Percentiles rank a stretch among this genome's conserved stretches.
These are phyloP conservation scores for Nibea coibor DNA, from an alignment of 2,113 vertebrate genomes.

Conservation along the genomic window DNA sequence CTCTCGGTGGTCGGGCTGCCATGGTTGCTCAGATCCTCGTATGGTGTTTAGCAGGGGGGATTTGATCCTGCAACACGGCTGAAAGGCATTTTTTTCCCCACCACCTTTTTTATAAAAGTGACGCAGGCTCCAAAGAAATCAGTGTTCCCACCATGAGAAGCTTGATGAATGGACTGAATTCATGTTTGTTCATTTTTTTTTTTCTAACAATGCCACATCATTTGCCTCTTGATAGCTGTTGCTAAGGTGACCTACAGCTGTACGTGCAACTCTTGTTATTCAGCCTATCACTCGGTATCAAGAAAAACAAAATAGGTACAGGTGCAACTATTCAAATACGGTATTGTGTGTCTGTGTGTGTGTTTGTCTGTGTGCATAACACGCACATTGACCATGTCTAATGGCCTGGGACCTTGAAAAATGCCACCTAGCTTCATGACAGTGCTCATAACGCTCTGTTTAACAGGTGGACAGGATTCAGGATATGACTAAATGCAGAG, in stretches of 20 bases:
- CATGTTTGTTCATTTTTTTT: not conserved
- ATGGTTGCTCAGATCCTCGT: slow-evolving; percentile 18
- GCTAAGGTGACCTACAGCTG: slow-evolving; percentile 60
- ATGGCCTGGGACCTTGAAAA: slow-evolving; percentile 9
- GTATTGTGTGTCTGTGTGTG: not conserved
- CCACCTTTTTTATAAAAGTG: not conserved
- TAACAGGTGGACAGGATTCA: slow-evolving; percentile 14
- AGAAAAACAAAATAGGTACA: slow-evolving; percentile 28
- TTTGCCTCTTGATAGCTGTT: slow-evolving; percentile 30
- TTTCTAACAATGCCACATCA: slow-evolving; percentile 1
- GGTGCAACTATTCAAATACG: slow-evolving; percentile 30
- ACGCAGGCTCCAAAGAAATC: slow-evolving; percentile 28
- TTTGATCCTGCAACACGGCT: slow-evolving; percentile 7
- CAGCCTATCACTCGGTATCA: slow-evolving; percentile 22
- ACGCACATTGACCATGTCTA: slow-evolving; percentile 13
- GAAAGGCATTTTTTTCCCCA: slow-evolving; percentile 18
- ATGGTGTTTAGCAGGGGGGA: slow-evolving; percentile 5
- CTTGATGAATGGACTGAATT: slow-evolving; percentile 29
- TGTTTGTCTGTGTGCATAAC: not conserved
- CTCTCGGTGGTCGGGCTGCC: slow-evolving; percentile 26
- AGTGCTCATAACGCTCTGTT: slow-evolving; percentile 29
- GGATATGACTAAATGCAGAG: not conserved
- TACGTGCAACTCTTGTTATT: slow-evolving; percentile 29
- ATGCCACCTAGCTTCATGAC: slow-evolving; percentile 18
- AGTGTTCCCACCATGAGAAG: slow-evolving; percentile 1